Percentiles rank a stretch among this genome's conserved stretches.
These are phyloP conservation scores for Zeugodacus cucurbitae DNA, from an alignment of 1,140 invertebrate genomes.

Conservation along the genomic window DNA sequence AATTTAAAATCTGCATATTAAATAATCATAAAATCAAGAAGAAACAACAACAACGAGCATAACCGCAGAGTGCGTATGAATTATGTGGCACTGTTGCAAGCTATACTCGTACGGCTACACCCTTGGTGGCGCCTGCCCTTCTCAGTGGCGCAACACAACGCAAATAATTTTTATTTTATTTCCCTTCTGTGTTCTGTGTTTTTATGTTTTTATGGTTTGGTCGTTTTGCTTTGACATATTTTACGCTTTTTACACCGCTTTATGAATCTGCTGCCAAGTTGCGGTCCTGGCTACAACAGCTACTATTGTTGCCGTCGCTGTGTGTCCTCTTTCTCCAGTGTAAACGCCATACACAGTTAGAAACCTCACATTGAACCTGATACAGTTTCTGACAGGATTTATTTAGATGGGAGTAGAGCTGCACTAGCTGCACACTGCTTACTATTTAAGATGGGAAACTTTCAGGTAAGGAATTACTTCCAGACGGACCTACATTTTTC, in stretches of 20 bases:
- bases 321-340: neutral
- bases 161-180: neutral
- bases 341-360: too few relatives aligned
- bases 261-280: constrained; percentile 23
- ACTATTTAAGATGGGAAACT: too few relatives aligned
- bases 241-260: constrained; percentile 22
- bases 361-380: too few relatives aligned
- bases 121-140: neutral
- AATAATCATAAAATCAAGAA: neutral
- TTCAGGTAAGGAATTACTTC: too few relatives aligned
- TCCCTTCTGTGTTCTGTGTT: neutral
- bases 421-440: too few relatives aligned
- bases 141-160: neutral
- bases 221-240: constrained; percentile 2
- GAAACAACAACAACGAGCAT: too few relatives aligned
- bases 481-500: too few relatives aligned
- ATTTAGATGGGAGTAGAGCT: too few relatives aligned
- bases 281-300: neutral
- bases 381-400: too few relatives aligned
- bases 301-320: constrained; percentile 20
- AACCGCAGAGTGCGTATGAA: neutral
- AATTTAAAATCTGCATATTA: constrained; percentile 25
- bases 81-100: constrained; percentile 36
- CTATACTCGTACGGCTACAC: neutral
- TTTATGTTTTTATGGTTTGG: neutral